Percentiles rank a stretch among this genome's conserved stretches.
Conservation (phyloP, 2,888 invertebrate genomes). For the Keiferia lycopersicella region DNA sequence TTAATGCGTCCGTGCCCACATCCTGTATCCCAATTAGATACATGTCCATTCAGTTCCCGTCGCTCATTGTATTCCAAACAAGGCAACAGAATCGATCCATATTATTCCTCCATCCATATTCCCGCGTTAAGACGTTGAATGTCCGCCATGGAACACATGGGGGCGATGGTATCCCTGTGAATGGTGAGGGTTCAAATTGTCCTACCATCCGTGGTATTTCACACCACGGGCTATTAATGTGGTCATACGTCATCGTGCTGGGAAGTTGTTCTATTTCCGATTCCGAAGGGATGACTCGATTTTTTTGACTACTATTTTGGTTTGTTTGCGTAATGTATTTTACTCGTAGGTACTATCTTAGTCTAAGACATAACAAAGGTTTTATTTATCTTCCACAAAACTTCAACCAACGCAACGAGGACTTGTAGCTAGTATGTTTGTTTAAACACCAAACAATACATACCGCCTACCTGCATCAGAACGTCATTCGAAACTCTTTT, state of each 20-base stretch:
- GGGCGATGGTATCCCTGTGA: conserved; percentile 47
- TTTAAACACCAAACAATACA: no score
- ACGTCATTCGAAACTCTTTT: conserved; percentile 15
- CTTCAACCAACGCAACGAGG: no score
- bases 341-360: not conserved
- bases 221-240: conserved; percentile 50
- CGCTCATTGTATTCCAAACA: conserved; percentile 18
- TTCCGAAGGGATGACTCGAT: conserved; percentile 22
- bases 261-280: conserved; percentile 25
- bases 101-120: conserved; percentile 36
- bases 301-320: not conserved
- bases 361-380: not conserved
- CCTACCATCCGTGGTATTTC: conserved; percentile 60
- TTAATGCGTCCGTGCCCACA: conserved; percentile 20
- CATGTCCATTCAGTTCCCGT: conserved; percentile 23
- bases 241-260: conserved; percentile 36
- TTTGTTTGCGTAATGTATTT: not conserved
- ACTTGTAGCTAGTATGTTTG: no score
- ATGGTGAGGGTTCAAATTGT: conserved; percentile 55
- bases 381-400: no score
- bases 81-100: conserved; percentile 44
- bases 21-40: conserved; percentile 25
- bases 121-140: conserved; percentile 55
- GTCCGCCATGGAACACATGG: conserved; percentile 61
- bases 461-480: not conserved